phyloP scores from a whole-genome alignment of 2,113 vertebrate species.

The Dunckerocampus dactyliophorus region DNA sequence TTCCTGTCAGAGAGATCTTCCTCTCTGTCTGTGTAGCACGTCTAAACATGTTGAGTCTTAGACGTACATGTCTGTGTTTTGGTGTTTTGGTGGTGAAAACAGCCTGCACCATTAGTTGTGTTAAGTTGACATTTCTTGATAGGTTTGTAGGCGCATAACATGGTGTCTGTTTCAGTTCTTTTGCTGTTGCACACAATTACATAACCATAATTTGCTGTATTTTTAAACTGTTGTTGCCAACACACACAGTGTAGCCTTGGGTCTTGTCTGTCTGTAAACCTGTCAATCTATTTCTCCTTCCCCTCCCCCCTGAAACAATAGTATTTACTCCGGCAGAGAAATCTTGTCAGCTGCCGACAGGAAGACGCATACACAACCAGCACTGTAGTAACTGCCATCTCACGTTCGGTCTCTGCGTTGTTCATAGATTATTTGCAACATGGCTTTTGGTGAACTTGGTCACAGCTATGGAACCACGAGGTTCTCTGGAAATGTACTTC shows the following conservation, averaged over 20 bases:
- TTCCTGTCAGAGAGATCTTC: slow-evolving; percentile 13
- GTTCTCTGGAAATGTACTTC: neutral
- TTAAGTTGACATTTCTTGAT: neutral
- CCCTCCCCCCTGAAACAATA: slow-evolving; percentile 3
- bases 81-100: slow-evolving; percentile 16
- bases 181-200: no score
- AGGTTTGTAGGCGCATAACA: no score
- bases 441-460: neutral
- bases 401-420: neutral
- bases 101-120: slow-evolving; percentile 14
- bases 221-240: neutral
- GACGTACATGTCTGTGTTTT: slow-evolving; percentile 10
- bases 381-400: neutral
- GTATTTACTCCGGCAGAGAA: neutral
- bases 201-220: no score
- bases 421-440: neutral
- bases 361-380: neutral
- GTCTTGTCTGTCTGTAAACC: neutral
- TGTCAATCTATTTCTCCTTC: slow-evolving; percentile 1
- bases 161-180: no score
- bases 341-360: slow-evolving; percentile 4
- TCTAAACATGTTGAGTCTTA: slow-evolving; percentile 44
- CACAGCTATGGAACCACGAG: neutral
- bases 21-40: slow-evolving; percentile 18
- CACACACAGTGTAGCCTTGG: neutral